Evolutionary conservation across 1,140 invertebrate genomes (phyloP), one percentile per base, ranked within the genome.

Genomic region (Drosophila punjabiensis): DNA sequence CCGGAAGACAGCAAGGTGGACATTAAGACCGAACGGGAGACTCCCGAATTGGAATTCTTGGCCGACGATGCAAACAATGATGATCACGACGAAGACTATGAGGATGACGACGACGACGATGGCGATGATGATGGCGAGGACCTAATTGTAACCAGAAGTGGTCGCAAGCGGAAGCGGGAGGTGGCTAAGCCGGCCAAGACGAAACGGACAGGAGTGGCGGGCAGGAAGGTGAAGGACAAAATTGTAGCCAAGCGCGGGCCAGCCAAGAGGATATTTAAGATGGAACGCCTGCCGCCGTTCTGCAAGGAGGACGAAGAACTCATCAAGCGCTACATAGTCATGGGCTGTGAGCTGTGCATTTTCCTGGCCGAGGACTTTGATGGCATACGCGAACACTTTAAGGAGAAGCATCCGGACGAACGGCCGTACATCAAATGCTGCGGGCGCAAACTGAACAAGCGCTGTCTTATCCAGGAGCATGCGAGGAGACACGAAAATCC

Each of bases 341-440:
- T 92, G 91, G 88, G 76, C 45, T 92, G 91, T 60, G 88, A 92
- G 43, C 64, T 92, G 35, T 92, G 91, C 56, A 81, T 89, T 41
- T 92, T 91, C 48, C 62, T 92, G 45, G 91, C 85, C 6, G 75
- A 89, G 20, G 82, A 91, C 32, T 92, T 91, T 24, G 71, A 86
- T 11, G 85, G 85, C 16, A 81, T 92, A n/a, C 64, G 78, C 11
- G 79, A 92, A 41, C 91, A 92, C 48, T 92, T 92, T 20, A 88
- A 80, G 62, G 82, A 80, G 1, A 78, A 83, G 8, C 91, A 92
- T 59, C 70, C 79, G 3, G 75, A 78, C 30, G 78, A 85, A 7
- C 68, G 82, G 1, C 81, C 91, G 8, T 92, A 82, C 45, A 79
- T 92, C 0, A 85, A 90, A 30, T 92, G 91, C 18, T 92, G 91